Base-by-base conservation (phyloP, 2,113 vertebrate species). In the Coreoperca whiteheadi region DNA sequence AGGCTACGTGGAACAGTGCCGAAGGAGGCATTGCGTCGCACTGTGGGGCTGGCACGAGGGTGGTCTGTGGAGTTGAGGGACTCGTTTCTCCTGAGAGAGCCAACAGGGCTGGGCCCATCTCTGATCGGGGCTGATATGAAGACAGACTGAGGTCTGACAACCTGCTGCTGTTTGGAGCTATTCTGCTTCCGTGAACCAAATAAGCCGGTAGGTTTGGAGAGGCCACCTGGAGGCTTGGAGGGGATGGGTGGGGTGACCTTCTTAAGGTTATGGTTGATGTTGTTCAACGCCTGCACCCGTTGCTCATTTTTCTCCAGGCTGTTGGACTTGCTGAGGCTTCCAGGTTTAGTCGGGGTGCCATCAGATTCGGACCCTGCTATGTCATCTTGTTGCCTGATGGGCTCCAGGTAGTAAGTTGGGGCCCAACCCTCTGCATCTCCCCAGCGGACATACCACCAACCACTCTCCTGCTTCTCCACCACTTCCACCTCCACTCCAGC, bases 271-370 rank as follows among this genome's bases (percentile, higher is more conserved):
- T 94, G 97, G 92, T 99, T 99, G 92, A 98, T 97, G 57, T 97
- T 98, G 91, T 99, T 99, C 83, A 99, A 91, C 4, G 96, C 97
- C 51, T 98, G 97, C 54, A 99, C 98, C 30, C 96, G 96, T 92
- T 97, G 98, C 88, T 99, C 98, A 25, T 97, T 97, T 91, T 99
- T 99, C 87, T 99, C 98, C 86, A 99, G 95, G 89, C 97, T 99
- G 86, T 99, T 99, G 2, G 98, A 99, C 93, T 98, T 99, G 90
- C 97, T 96, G 57, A 94, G 96, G 85, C 95, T 97, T 83, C 93
- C 95, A 72, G 94, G 95, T 88, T 94, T 97, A n/a, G 93, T 91
- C 15, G 96, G 89, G 1, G 95, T 95, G 21, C 93, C 91, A 28
- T 97, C 96, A 11, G 95, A 91, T 83, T 97, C 97, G 1, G 91